Percentiles rank a stretch among this genome's conserved stretches.
phyloP scores from a whole-genome alignment of 2,113 vertebrate genomes.

The Aegithalos caudatus region DNA sequence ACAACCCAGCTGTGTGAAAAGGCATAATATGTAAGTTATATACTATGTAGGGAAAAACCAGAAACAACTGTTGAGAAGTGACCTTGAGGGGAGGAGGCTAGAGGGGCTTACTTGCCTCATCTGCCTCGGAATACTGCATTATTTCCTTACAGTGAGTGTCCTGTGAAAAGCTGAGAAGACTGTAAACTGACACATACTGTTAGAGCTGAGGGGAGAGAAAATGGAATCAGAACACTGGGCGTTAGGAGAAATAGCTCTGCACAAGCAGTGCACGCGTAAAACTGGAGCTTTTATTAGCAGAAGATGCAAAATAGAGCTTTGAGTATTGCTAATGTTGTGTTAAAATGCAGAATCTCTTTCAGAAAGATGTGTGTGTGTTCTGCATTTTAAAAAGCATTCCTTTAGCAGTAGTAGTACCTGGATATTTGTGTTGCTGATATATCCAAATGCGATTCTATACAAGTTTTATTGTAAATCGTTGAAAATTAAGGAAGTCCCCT shows the following conservation, averaged over 20 bases:
- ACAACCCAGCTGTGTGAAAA: not conserved
- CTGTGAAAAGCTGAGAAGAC: constrained; percentile 31
- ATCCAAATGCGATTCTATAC: not conserved
- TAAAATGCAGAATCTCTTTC: not conserved
- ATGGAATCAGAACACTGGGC: not conserved
- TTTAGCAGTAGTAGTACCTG: not conserved
- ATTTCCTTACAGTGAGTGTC: constrained; percentile 42
- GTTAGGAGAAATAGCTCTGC: not conserved
- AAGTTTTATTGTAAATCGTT: not conserved
- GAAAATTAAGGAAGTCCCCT: not conserved
- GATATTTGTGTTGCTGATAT: not conserved
- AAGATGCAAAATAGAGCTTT: not conserved
- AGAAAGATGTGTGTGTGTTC: not conserved
- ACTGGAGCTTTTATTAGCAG: not conserved
- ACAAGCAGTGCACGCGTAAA: accelerated
- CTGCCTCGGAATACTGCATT: constrained; percentile 39
- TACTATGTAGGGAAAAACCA: not conserved
- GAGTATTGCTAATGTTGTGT: not conserved
- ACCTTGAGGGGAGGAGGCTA: constrained; percentile 57
- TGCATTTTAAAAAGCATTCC: not conserved
- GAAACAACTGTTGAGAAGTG: constrained; percentile 37
- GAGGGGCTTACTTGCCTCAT: constrained; percentile 15
- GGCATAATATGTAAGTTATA: constrained; percentile 24
- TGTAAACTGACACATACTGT: constrained; percentile 26
- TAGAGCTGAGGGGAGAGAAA: not conserved